Percentiles rank a stretch among this genome's conserved stretches.
Evolutionary conservation across 64 coral and sea anemone genomes (phyloP).

Genomic region (Pocillopora damicornis): DNA sequence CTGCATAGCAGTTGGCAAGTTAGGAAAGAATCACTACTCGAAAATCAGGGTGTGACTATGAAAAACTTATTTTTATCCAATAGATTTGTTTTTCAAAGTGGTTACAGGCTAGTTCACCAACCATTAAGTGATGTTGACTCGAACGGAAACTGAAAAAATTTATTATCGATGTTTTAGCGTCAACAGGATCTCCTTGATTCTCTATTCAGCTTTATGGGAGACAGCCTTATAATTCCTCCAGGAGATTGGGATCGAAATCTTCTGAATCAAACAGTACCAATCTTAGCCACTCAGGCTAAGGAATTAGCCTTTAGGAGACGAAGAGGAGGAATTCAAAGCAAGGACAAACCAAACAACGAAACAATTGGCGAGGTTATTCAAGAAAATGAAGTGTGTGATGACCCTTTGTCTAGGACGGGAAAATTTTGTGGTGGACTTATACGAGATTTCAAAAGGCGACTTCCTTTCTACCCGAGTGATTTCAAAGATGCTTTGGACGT

Average conservation of each 20-base stretch:
- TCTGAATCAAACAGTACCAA: slow-evolving; percentile 75
- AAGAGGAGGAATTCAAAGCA: slow-evolving; percentile 1
- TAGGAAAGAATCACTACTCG: too few relatives aligned
- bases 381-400: slow-evolving; percentile 44
- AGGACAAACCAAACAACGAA: not conserved
- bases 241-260: slow-evolving; percentile 94
- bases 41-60: too few relatives aligned
- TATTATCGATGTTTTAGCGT: slow-evolving; percentile 20
- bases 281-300: slow-evolving; percentile 66
- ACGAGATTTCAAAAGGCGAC: slow-evolving; percentile 77
- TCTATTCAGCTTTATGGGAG: slow-evolving; percentile 52
- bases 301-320: slow-evolving; percentile 54
- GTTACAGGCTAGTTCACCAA: too few relatives aligned
- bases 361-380: slow-evolving; percentile 14
- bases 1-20: too few relatives aligned
- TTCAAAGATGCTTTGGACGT: slow-evolving; percentile 84
- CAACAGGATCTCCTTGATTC: slow-evolving; percentile 54
- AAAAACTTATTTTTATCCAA: too few relatives aligned
- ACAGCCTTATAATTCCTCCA: slow-evolving; percentile 86
- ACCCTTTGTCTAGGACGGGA: slow-evolving; percentile 83
- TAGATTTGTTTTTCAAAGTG: too few relatives aligned
- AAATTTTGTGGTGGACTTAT: slow-evolving; percentile 87
- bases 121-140: too few relatives aligned
- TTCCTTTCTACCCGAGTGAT: slow-evolving; percentile 69
- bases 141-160: not conserved